Conservation (phyloP, 2,888 invertebrate species). For the Minunthozetes semirufus region DNA sequence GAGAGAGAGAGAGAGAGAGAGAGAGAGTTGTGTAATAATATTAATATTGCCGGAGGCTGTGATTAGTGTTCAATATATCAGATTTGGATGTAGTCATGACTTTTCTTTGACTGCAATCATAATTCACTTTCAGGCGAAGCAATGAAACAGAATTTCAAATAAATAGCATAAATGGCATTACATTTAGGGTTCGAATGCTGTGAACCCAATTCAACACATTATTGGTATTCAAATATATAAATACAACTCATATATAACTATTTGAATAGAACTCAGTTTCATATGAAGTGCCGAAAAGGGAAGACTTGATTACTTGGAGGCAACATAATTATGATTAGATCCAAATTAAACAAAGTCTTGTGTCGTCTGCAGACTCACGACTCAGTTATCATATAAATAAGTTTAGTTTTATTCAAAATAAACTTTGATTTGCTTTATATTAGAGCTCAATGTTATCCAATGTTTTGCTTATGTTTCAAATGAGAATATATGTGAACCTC, state of each 20-base stretch:
- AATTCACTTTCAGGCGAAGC: slow-evolving; percentile 8
- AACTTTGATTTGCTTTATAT: slow-evolving; percentile 11
- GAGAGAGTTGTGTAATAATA: not conserved
- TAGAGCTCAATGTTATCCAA: not conserved
- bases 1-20: slow-evolving; percentile 28
- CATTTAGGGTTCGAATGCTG: not conserved
- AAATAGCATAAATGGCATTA: slow-evolving; percentile 25
- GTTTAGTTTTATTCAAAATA: slow-evolving; percentile 15
- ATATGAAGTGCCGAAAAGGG: slow-evolving; percentile 19
- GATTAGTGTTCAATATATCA: slow-evolving; percentile 25
- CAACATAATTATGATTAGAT: not conserved
- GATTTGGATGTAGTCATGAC: slow-evolving; percentile 14
- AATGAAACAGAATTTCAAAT: not conserved
- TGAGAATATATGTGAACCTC: slow-evolving; percentile 18
- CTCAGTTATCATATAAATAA: not conserved
- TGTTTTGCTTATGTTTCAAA: slow-evolving; percentile 22
- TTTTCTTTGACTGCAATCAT: slow-evolving; percentile 6
- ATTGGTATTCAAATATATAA: not conserved
- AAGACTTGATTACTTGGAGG: not conserved
- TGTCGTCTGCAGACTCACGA: not conserved
- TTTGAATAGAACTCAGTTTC: not conserved
- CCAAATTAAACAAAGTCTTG: slow-evolving; percentile 14
- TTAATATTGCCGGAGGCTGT: not conserved
- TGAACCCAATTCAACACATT: not conserved
- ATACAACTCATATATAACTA: not conserved